Evolutionary conservation across 2,888 invertebrate genomes (phyloP).

Genomic region (Trachelus iudaicus): DNA sequence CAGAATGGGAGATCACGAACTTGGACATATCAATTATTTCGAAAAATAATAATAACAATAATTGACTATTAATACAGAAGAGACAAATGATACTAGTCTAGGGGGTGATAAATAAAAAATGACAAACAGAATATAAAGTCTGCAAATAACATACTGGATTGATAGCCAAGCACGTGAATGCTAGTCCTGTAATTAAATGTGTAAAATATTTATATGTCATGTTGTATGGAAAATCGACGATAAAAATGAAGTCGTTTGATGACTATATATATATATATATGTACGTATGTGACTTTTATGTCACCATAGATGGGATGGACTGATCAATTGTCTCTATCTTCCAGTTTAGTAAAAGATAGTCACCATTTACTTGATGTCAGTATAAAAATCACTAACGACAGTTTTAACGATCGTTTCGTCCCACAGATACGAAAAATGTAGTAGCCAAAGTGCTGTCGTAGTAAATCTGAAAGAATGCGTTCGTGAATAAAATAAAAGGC

Average conservation of each 20-base stretch:
- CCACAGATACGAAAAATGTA: no score
- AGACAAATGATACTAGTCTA: background rate
- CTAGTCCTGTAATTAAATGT: background rate
- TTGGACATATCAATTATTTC: background rate
- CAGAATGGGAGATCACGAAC: background rate
- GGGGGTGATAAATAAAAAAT: no score
- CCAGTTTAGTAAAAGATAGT: background rate
- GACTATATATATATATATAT: background rate
- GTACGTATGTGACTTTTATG: background rate
- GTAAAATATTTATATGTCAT: background rate
- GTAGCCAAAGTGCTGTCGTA: no score
- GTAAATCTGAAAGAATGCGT: background rate
- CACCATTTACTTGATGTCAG: background rate
- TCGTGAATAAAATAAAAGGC: background rate
- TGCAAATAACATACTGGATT: background rate
- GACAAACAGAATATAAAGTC: background rate
- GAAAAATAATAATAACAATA: background rate
- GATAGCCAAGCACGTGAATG: background rate
- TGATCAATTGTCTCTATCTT: background rate
- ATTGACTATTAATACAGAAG: background rate
- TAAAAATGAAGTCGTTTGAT: background rate
- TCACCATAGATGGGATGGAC: no score
- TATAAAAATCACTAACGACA: background rate
- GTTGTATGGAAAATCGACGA: background rate
- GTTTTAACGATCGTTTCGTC: background rate